A percentile compares a stretch with the other conserved stretches of the same genome.
phyloP scores from a whole-genome alignment of 2,113 vertebrate genomes.

The Psilopogon haemacephalus region DNA sequence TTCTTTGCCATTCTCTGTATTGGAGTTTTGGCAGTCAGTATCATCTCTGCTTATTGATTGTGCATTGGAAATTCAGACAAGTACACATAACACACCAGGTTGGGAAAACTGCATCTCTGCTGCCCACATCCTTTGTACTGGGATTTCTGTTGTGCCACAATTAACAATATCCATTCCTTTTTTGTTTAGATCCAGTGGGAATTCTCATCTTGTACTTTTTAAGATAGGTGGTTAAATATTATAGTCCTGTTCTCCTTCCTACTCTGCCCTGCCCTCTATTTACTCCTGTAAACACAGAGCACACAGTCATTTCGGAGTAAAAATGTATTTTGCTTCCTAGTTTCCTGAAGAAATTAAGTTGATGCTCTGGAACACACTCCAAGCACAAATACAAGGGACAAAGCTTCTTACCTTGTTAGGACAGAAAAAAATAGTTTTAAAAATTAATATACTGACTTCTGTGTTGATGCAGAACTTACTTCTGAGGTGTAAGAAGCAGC shows the following conservation, averaged over 20 bases:
- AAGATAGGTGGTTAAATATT: background rate
- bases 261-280: background rate
- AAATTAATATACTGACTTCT: background rate
- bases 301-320: background rate
- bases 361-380: background rate
- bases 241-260: background rate
- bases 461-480: background rate
- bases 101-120: background rate
- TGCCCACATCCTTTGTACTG: background rate
- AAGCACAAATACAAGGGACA: background rate
- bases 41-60: background rate
- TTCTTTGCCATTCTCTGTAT: background rate
- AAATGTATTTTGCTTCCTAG: background rate
- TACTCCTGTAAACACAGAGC: fast-evolving
- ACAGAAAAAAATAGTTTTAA: background rate
- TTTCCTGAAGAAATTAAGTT: background rate
- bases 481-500: background rate
- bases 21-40: background rate
- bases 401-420: background rate
- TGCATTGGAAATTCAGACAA: background rate
- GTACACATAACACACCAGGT: background rate
- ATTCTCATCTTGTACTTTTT: background rate
- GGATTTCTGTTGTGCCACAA: background rate
- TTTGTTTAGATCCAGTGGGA: background rate
- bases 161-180: background rate